A percentile compares a stretch with the other conserved stretches of the same genome.
Conservation (phyloP, 2,113 vertebrate genomes). For the Channa maculata region DNA sequence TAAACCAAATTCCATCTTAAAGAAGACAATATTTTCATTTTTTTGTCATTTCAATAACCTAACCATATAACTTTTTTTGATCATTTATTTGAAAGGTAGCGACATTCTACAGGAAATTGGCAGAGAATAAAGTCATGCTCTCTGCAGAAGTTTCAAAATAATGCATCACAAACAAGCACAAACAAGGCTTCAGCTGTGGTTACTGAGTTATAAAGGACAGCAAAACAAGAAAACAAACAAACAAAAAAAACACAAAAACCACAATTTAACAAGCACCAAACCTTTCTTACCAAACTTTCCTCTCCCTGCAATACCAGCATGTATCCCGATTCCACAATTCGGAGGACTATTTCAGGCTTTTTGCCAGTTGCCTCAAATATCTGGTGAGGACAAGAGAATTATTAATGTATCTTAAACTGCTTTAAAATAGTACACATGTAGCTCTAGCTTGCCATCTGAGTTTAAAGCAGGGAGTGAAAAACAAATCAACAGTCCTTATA, state of each 20-base stretch:
- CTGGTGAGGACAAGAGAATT: constrained; percentile 66
- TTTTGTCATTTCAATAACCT: not conserved
- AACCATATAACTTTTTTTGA: no score
- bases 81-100: no score
- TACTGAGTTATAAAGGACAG: no score
- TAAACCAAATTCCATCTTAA: not conserved
- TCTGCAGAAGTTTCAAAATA: no score
- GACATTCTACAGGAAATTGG: no score
- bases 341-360: constrained; percentile 83
- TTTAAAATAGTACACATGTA: not conserved
- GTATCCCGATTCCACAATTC: constrained; percentile 87
- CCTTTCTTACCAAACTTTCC: constrained; percentile 87
- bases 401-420: not conserved
- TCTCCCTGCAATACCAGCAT: constrained; percentile 88
- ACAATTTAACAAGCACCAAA: no score
- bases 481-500: not conserved
- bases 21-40: not conserved
- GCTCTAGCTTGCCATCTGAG: constrained; percentile 50
- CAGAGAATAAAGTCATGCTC: no score
- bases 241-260: not conserved
- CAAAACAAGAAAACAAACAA: not conserved
- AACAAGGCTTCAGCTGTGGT: no score
- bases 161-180: no score
- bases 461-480: constrained; percentile 27
- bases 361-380: constrained; percentile 84